phyloP scores from a whole-genome alignment of 2,797 vertebrate species.

The Ceyx erithaca region DNA sequence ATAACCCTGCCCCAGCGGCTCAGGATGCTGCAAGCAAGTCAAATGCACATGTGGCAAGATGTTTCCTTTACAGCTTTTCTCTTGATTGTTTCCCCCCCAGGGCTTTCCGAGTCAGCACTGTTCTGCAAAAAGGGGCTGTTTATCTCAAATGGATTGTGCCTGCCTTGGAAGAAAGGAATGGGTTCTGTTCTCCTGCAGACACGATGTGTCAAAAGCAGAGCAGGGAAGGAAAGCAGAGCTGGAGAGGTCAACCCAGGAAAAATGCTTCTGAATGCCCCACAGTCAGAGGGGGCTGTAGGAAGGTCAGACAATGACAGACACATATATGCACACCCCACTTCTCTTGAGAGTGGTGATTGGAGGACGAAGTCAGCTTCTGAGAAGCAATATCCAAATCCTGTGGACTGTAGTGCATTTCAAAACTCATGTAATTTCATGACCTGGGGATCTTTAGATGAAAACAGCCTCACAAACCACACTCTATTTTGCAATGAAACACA shows the following conservation, averaged over 20 bases:
- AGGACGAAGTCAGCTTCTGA: not conserved
- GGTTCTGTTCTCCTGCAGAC: not conserved
- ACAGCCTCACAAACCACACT: not conserved
- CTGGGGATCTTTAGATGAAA: not conserved
- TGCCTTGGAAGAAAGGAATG: not conserved
- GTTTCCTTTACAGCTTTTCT: not conserved
- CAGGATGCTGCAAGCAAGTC: slow-evolving; percentile 42
- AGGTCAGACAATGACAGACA: not conserved
- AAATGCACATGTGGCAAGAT: not conserved
- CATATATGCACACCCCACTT: not conserved
- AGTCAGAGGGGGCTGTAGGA: not conserved
- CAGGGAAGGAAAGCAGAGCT: not conserved
- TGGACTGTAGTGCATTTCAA: not conserved
- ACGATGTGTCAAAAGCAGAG: not conserved
- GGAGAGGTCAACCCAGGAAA: not conserved
- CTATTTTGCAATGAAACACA: not conserved
- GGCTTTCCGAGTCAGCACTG: not conserved
- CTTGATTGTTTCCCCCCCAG: not conserved
- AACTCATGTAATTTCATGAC: not conserved
- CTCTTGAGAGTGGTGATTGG: not conserved
- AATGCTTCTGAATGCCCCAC: not conserved
- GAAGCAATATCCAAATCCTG: not conserved
- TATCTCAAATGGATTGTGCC: not conserved
- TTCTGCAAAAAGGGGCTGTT: not conserved
- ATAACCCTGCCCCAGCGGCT: not conserved